A percentile compares a stretch with the other conserved stretches of the same genome.
These are phyloP conservation scores for Coracopsis vasa DNA, from an alignment of 2,113 vertebrate species.

Conservation along the genomic window DNA sequence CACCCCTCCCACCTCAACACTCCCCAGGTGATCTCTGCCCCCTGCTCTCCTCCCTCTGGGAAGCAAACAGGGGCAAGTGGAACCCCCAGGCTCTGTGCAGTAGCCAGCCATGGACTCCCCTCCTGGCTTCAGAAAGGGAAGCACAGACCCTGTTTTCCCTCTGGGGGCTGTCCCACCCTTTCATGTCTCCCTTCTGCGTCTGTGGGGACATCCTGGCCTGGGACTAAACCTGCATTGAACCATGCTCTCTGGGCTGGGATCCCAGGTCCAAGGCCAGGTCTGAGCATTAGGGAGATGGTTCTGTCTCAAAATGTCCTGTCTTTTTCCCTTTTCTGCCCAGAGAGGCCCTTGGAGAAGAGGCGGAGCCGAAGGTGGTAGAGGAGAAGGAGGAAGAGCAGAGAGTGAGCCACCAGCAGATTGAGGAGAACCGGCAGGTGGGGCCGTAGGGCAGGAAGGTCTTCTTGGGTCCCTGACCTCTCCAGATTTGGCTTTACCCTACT, in stretches of 20 bases:
- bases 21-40: not conserved
- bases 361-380: constrained; percentile 40
- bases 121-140: not conserved
- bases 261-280: not conserved
- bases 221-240: not conserved
- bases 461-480: not conserved
- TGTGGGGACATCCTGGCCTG: not conserved
- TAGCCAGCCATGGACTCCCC: not conserved
- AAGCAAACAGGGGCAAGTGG: not conserved
- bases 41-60: not conserved
- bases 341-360: constrained; percentile 64
- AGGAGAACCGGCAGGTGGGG: constrained; percentile 75
- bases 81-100: not conserved
- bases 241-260: not conserved
- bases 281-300: rapidly evolving
- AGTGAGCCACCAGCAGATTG: constrained; percentile 68
- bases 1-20: not conserved
- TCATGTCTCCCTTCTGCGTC: not conserved
- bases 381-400: constrained; percentile 61
- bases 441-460: not conserved
- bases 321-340: not conserved
- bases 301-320: not conserved
- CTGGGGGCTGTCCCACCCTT: not conserved
- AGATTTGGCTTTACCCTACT: not conserved
- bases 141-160: not conserved